Evolutionary conservation across 2,888 invertebrate genomes (phyloP), one percentile per base, ranked within the genome.

Genomic region (Campopleginae sp.): DNA sequence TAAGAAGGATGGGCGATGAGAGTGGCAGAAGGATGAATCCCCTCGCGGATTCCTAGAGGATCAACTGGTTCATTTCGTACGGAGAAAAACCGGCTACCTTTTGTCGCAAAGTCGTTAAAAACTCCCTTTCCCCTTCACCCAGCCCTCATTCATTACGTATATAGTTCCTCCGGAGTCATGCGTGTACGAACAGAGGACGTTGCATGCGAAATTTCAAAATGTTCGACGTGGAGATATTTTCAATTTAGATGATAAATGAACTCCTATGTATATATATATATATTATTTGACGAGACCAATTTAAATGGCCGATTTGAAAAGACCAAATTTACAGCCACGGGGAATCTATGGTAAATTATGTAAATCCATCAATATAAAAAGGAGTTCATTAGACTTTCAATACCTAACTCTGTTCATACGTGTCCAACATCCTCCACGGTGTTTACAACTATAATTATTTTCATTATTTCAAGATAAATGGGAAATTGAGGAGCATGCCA

Each of bases 41-140:
- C 23, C 54, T 44, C 44, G 51, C n/a, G 71, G 42, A 77, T 71
- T 77, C 65, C 71, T 81, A 68, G 54, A 33, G 63, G 54, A 63
- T 82, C 46, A 27, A 31, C 38, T 48, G 66, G 38, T 54, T 48
- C 72, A 46, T 63, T 23, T 38, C 66, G 7, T n/a, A 33, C 65
- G 42, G 72, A 46, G 33, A 76, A 68, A 66, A 85, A 76, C 44
- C 65, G 71, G 76, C 65, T 82, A 72, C 51, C 81, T 85, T 85
- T 85, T 82, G 82, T 85, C 80, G 82, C 82, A 44, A 80, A 71
- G 63, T 76, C 61, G 77, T 78, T 85, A 74, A 78, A 65, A 48
- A 46, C 66, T 51, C 70, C 38, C 48, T 51, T 61, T 61, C 70
- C 79, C 33, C 61, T 63, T 63, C 27, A 17, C 54, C 51, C 23